Conservation (phyloP, 1,140 invertebrate species). For the Diploscapter pachys region DNA sequence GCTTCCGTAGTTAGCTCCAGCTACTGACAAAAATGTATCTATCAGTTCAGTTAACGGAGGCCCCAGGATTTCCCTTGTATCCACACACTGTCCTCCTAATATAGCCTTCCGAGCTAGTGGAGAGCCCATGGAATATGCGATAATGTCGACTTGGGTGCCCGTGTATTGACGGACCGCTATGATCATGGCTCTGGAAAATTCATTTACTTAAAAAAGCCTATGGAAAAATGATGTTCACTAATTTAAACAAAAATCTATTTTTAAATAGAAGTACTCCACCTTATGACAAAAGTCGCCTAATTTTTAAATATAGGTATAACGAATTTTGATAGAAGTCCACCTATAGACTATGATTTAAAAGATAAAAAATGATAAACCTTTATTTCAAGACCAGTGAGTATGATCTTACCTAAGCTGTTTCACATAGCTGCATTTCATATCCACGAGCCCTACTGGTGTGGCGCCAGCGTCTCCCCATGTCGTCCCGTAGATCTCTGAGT, state of each 20-base stretch:
- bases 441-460: constrained; percentile 55
- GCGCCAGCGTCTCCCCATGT: constrained; percentile 56
- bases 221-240: background rate
- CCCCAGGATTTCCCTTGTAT: constrained; percentile 39
- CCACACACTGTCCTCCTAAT: constrained; percentile 38
- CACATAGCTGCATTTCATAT: constrained; percentile 57
- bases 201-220: background rate
- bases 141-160: constrained; percentile 49
- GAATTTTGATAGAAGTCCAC: no score
- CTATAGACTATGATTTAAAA: no score
- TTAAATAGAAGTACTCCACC: background rate
- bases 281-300: background rate
- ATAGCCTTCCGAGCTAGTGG: constrained; percentile 56
- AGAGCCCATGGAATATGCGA: constrained; percentile 57
- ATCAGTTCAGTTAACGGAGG: constrained; percentile 39
- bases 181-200: constrained; percentile 25
- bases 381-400: no score
- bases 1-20: constrained; percentile 39
- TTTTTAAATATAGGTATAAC: no score
- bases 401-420: constrained; percentile 46
- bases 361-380: no score
- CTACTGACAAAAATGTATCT: constrained; percentile 40
- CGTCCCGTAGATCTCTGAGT: constrained; percentile 55
- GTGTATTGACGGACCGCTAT: constrained; percentile 52
- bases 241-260: constrained; percentile 22